Evolutionary conservation across 2,888 invertebrate genomes (phyloP), one percentile per base, ranked within the genome.

Genomic region (Isoperla grammatica): DNA sequence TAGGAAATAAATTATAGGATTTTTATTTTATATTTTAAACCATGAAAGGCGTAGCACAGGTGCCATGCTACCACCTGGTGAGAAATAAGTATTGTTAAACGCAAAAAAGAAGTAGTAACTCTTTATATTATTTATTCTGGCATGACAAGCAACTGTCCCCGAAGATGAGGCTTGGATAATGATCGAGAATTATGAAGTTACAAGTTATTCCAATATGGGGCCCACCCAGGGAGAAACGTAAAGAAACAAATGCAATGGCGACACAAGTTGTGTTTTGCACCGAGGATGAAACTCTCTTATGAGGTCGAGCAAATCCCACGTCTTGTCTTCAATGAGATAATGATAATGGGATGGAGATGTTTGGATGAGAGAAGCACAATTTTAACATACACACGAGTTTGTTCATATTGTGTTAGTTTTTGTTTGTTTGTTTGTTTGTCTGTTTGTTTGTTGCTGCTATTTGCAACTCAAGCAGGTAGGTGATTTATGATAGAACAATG

Each of bases 1-100:
- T 57, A 60, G 40, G 56, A 60, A 56, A 62, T 62, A 61, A 61
- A 59, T 61, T 61, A 61, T 54, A 11, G n/a, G 39, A 49, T 57
- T 46, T 57, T 39, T 40, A 49, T 40, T 50, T 57, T 46, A 45
- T 57, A 57, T 57, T 57, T 57, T 40, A 15, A 49, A 57, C 29
- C 45, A 43, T 57, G 49, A 49, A 40, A 49, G 37, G 57, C 42
- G 57, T 57, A 57, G 57, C 50, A 57, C 57, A 57, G 57, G 57
- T 57, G 57, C 57, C 11, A 37, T 37, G n/a, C 42, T 57, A 40
- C 50, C 57, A 17, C 57, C 57, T 22, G 50, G 57, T 37, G 57
- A 19, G 57, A 57, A 57, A 57, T 57, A 37, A 37, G 22, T 57
- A 37, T 57, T 57, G 57, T 57, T 49, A 49, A 39, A 37, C 39